Base-by-base conservation (phyloP, 2,888 invertebrate genomes). In the Himalopsyche anomala region DNA sequence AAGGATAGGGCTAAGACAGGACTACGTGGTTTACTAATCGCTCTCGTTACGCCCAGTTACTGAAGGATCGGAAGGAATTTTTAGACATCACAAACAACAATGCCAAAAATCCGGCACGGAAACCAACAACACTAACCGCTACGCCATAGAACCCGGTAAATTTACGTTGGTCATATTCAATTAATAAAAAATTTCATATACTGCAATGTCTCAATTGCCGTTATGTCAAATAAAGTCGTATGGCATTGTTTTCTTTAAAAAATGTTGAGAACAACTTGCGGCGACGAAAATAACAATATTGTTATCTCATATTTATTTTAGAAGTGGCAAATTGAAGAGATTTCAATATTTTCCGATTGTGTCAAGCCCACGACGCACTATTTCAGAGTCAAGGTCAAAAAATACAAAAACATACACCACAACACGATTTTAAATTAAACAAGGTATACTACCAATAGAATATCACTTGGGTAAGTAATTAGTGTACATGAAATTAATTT, bases 331-430 rank as follows among this genome's bases (percentile, higher is more conserved):
- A 74, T 3, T 51, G 19, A 74, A 36, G 28, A 17, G 36, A 15
- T 19, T 80, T 80, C 45, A 80, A 45, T 42, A 80, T 40, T 80
- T 40, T 80, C 45, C 80, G 80, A 80, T 80, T 80, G 42, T 74
- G 74, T 74, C 74, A 74, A 74, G 38, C 74, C 38, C 74, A 74
- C 74, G 74, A 36, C 74, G 74, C 74, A 74, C 74, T 74, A 74
- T 74, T 74, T 74, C 74, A 74, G 38, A 74, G 74, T 74, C 74
- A 74, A 74, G 74, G 74, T 74, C 74, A 38, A 74, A 28, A 62
- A n/a, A 74, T 36, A 74, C 38, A 74, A 74, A 62, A 62, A n/a
- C 11, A n/a, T 28, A 8, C 8, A 19, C 19, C 11, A 19, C 62
- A 19, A 19, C 8, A 62, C 28, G 4, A 62, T 62, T 62, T 28